A percentile compares a stretch with the other conserved stretches of the same genome.
These are phyloP conservation scores for Hylyphantes graminicola DNA, from an alignment of 1,140 invertebrate species.

Conservation along the genomic window DNA sequence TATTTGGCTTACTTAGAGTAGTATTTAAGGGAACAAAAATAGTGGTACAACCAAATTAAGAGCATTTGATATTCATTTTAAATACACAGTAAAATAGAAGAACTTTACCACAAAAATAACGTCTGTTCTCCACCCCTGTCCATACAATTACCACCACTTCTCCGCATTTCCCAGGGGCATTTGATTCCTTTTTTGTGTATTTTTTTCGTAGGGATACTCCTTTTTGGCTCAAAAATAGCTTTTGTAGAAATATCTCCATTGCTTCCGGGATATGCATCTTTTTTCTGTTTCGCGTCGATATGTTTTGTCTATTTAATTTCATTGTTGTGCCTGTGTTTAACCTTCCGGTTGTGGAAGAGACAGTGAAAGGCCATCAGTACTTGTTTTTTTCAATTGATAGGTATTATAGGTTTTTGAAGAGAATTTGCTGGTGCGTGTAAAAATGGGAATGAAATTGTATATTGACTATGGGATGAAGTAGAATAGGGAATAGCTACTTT, in stretches of 20 bases:
- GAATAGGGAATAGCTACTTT: no score
- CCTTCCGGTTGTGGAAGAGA: neutral
- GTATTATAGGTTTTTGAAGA: no score
- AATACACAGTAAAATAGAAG: no score
- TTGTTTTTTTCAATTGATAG: neutral
- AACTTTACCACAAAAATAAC: no score
- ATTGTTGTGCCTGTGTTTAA: constrained; percentile 15
- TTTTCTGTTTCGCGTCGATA: neutral
- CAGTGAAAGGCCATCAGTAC: neutral
- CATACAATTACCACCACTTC: constrained; percentile 23
- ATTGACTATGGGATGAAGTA: no score
- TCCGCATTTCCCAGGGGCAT: constrained; percentile 30
- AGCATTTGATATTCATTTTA: no score
- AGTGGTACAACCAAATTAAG: no score
- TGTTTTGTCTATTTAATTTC: constrained; percentile 18
- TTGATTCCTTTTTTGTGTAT: neutral
- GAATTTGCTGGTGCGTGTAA: no score
- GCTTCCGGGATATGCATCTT: constrained; percentile 18
- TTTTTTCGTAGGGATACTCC: neutral
- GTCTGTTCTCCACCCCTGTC: neutral
- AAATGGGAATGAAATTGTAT: no score
- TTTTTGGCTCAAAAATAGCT: neutral
- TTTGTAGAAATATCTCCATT: no score
- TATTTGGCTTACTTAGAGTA: no score
- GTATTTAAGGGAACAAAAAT: no score